Conservation (phyloP, 2,113 vertebrate genomes). For the Hylia prasina region DNA sequence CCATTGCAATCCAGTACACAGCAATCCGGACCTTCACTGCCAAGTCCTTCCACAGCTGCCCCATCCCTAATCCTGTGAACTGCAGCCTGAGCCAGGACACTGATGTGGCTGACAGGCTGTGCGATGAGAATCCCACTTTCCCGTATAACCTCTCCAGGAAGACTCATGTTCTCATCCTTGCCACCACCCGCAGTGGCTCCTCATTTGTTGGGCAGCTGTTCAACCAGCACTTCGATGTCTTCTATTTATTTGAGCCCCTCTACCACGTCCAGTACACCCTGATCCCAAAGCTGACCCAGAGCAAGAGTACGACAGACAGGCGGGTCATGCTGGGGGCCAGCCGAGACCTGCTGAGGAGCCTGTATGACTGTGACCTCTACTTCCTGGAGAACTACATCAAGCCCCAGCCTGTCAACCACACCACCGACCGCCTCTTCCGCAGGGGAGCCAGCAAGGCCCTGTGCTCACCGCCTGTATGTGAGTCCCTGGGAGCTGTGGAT, state of each 20-base stretch:
- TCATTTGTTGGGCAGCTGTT: constrained; percentile 96
- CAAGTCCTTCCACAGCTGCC: constrained; percentile 92
- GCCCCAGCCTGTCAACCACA: constrained; percentile 88
- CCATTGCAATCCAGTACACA: constrained; percentile 97
- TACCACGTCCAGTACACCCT: constrained; percentile 93
- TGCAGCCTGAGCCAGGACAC: constrained; percentile 82
- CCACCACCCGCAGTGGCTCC: constrained; percentile 93
- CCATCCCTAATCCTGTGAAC: constrained; percentile 80
- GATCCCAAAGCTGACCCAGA: constrained; percentile 88
- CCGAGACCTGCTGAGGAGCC: constrained; percentile 89
- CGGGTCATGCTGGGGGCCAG: constrained; percentile 91
- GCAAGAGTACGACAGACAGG: constrained; percentile 80
- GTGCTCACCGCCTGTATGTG: constrained; percentile 88
- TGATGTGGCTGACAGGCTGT: constrained; percentile 83
- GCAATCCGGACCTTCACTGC: constrained; percentile 95
- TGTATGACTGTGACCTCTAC: constrained; percentile 92
- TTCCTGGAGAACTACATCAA: constrained; percentile 96
- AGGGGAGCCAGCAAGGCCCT: constrained; percentile 90
- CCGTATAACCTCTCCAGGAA: constrained; percentile 83
- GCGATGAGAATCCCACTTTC: constrained; percentile 86
- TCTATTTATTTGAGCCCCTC: constrained; percentile 97
- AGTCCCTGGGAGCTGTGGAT: constrained; percentile 73
- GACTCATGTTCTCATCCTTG: constrained; percentile 90
- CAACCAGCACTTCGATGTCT: constrained; percentile 95
- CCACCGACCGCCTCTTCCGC: constrained; percentile 89